phyloP scores from a whole-genome alignment of 2,888 invertebrate species.

The Cantharis rustica region DNA sequence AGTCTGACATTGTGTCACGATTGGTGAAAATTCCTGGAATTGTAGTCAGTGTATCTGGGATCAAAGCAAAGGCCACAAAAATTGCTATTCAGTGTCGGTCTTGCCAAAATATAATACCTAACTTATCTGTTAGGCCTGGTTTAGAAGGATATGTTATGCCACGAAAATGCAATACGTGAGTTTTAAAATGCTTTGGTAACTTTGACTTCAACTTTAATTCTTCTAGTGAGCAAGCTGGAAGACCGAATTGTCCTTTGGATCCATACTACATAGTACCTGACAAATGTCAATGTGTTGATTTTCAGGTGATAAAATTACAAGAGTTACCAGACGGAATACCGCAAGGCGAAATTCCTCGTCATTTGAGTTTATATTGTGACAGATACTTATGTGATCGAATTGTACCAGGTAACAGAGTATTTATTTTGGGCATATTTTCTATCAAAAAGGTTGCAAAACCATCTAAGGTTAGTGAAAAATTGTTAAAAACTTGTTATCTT shows the following conservation, averaged over 20 bases:
- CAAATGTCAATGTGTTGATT: slow-evolving; percentile 96
- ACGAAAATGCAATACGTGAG: slow-evolving; percentile 90
- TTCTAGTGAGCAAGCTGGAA: slow-evolving; percentile 86
- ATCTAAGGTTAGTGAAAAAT: slow-evolving; percentile 58
- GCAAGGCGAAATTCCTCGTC: slow-evolving; percentile 97
- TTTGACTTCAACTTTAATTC: neutral
- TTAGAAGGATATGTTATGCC: slow-evolving; percentile 96
- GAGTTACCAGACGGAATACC: slow-evolving; percentile 93
- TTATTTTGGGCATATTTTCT: slow-evolving; percentile 93
- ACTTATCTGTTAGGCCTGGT: slow-evolving; percentile 91
- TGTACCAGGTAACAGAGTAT: slow-evolving; percentile 94
- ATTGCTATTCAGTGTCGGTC: slow-evolving; percentile 96
- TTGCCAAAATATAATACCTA: slow-evolving; percentile 87
- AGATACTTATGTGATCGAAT: slow-evolving; percentile 91
- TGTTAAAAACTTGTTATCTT: neutral
- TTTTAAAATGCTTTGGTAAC: slow-evolving; percentile 33
- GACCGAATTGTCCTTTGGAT: slow-evolving; percentile 93
- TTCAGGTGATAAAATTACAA: slow-evolving; percentile 96
- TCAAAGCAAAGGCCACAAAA: slow-evolving; percentile 93
- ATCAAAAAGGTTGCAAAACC: slow-evolving; percentile 84
- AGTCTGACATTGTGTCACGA: slow-evolving; percentile 92
- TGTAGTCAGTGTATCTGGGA: slow-evolving; percentile 89
- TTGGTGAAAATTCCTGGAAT: slow-evolving; percentile 96
- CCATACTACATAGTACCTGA: slow-evolving; percentile 98
- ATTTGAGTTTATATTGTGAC: slow-evolving; percentile 93